Evolutionary conservation across 2,113 vertebrate species (phyloP).

Genomic region (Ailurus styani): DNA sequence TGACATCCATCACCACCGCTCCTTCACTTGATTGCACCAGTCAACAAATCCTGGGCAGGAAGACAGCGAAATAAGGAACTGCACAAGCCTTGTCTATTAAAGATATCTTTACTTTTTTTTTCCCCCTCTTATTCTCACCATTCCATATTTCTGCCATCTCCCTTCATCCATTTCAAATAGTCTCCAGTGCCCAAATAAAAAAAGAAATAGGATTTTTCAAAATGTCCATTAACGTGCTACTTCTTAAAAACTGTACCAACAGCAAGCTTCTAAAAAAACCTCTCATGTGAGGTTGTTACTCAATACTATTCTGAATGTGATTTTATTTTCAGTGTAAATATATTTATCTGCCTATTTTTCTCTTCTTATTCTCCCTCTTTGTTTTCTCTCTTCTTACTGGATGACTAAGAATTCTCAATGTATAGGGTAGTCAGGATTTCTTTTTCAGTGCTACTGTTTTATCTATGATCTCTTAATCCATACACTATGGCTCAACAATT

Average conservation of each 20-base stretch:
- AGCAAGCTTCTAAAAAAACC: background rate
- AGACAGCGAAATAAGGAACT: background rate
- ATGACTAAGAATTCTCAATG: background rate
- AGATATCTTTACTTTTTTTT: background rate
- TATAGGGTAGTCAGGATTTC: background rate
- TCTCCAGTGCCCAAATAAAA: background rate
- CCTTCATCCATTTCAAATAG: background rate
- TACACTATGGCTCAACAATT: background rate
- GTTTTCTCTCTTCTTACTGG: background rate
- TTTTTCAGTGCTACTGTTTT: background rate
- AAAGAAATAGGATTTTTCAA: background rate
- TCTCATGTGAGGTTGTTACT: background rate
- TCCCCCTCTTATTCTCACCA: background rate
- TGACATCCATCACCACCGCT: slow-evolving; percentile 26
- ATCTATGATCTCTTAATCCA: background rate
- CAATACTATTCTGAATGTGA: background rate
- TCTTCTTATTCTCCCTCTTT: background rate
- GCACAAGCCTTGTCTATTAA: background rate
- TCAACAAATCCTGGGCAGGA: background rate
- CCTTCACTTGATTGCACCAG: slow-evolving; percentile 46
- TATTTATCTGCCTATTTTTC: background rate
- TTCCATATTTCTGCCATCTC: background rate
- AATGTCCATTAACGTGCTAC: background rate
- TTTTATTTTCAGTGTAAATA: background rate
- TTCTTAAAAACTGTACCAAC: background rate